Evolutionary conservation across 2,797 vertebrate genomes (phyloP).

Genomic region (Crocidura indochinensis): DNA sequence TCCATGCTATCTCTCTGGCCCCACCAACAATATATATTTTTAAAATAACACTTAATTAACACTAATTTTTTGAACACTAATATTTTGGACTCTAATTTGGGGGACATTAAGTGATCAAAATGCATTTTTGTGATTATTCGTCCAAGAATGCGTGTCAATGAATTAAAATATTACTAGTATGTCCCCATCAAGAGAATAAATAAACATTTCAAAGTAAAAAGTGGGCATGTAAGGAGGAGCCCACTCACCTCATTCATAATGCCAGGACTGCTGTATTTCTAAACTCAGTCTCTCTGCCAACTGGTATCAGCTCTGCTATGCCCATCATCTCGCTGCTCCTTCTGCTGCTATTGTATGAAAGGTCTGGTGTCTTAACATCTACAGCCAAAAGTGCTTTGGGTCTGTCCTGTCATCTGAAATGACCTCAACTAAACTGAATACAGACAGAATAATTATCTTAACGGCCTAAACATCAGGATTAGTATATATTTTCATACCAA

Average conservation of each 20-base stretch:
- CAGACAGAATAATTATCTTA: neutral
- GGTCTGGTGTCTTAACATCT: neutral
- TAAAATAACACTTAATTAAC: too few relatives aligned
- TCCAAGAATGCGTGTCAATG: neutral
- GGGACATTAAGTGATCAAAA: neutral
- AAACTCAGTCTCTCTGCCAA: neutral
- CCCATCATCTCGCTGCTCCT: neutral
- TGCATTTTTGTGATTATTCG: constrained; percentile 24
- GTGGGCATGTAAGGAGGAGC: neutral
- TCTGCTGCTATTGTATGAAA: neutral
- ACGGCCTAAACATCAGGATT: neutral
- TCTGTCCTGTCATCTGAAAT: constrained; percentile 18
- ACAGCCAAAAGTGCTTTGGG: neutral
- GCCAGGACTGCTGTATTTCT: too few relatives aligned
- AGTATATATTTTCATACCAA: neutral
- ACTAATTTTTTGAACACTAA: too few relatives aligned
- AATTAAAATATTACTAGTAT: neutral
- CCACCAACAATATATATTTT: neutral
- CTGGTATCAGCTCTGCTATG: neutral
- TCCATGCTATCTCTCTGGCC: neutral
- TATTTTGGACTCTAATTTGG: too few relatives aligned
- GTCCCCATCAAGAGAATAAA: neutral
- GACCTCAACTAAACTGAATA: neutral
- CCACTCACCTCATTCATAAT: too few relatives aligned
- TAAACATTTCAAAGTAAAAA: constrained; percentile 3